Conservation (phyloP, 2,888 invertebrate species). For the Lithosia quadra region DNA sequence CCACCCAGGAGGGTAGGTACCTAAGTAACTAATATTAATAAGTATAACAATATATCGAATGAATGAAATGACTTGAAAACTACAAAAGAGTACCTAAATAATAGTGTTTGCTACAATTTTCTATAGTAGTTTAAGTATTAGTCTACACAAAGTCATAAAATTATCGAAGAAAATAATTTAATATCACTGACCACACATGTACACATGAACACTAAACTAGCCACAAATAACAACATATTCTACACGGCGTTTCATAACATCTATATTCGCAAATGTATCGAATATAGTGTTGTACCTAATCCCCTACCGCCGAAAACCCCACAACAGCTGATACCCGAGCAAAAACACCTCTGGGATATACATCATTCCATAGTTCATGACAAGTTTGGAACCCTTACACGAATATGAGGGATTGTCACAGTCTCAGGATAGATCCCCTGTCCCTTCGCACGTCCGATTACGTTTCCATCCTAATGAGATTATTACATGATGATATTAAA, state of each 20-base stretch:
- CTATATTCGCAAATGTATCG: background rate
- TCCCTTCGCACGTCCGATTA: slow-evolving; percentile 49
- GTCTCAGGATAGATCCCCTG: slow-evolving; percentile 26
- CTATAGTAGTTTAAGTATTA: no score
- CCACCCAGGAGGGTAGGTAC: no score
- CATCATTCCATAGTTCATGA: slow-evolving; percentile 25
- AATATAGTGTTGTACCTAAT: slow-evolving; percentile 4
- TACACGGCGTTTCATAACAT: background rate
- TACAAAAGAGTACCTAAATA: no score
- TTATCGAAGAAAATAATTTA: no score
- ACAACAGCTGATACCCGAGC: slow-evolving; percentile 9
- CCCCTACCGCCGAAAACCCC: background rate
- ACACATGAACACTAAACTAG: background rate
- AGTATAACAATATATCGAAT: no score
- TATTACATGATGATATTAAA: slow-evolving; percentile 52
- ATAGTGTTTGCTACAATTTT: no score
- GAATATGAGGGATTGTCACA: slow-evolving; percentile 34
- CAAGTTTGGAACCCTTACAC: slow-evolving; percentile 31
- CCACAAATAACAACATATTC: background rate
- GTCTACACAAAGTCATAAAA: no score
- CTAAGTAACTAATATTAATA: no score
- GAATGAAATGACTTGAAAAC: no score
- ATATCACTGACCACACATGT: background rate
- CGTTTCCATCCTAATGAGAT: slow-evolving; percentile 50
- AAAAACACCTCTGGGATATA: slow-evolving; percentile 8